Base-by-base conservation (phyloP, 2,113 vertebrate genomes). In the Gopherus flavomarginatus region DNA sequence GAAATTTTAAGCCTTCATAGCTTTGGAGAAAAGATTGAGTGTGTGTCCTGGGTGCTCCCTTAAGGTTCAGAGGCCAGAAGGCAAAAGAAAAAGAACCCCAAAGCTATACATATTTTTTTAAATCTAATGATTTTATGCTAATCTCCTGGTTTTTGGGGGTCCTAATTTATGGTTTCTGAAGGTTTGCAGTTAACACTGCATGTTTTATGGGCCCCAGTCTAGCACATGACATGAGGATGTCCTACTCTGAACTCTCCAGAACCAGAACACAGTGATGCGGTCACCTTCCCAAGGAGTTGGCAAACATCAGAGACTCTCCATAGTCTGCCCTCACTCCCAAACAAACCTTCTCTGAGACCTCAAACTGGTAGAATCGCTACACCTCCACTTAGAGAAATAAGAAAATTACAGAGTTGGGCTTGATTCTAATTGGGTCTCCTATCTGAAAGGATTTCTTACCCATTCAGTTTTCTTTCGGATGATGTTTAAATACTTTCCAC, bases 281-380 rank as follows among this genome's bases (percentile, higher is more conserved):
- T 53, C 26, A 27, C 29, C 80, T 53, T 81, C 14, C 29, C 27
- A 7, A 54, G 86, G 78, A 84, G 87, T 84, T 92, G 83, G 85
- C 91, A 92, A 69, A 80, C 69, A 79, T 92, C 91, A 80, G 91
- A 88, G 56, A 88, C 91, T 88, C 4, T 26, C 91, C 35, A 81
- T 86, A 82, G 86, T 85, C 77, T 86, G 27, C 59, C 44, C 44
- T 82, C 42, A 21, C 56, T 80, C 49, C 75, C 87, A 89, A 83
- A 89, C 87, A 82, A 53, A 81, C 83, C 92, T 86, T 87, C 92
- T 86, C 59, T 22, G 87, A 89, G 83, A 93, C 78, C 83, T 52
- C 31, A 77, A 79, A 53, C 16, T 57, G 78, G 53, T 54, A 56
- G 59, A 75, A 75, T 52, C 19, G 52, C 35, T 14, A 53, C 62